Evolutionary conservation across 2,113 vertebrate genomes (phyloP).

Genomic region (Rhynchomys soricoides): DNA sequence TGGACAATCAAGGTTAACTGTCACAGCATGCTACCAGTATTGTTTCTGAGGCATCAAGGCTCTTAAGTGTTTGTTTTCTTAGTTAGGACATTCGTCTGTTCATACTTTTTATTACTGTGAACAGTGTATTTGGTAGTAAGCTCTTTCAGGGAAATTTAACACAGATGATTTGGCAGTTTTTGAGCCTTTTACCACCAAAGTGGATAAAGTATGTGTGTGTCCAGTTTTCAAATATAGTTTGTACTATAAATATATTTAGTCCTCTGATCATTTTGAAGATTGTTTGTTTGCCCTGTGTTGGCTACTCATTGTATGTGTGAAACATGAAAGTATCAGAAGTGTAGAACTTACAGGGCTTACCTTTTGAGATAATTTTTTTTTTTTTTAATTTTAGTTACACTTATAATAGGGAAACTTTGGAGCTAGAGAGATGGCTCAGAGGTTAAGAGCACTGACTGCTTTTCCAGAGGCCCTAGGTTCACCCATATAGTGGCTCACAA

Average conservation of each 20-base stretch:
- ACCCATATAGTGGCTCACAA: background rate
- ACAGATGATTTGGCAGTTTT: slow-evolving; percentile 49
- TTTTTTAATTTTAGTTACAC: background rate
- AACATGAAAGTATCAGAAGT: background rate
- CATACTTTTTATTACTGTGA: slow-evolving; percentile 45
- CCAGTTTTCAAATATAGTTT: slow-evolving; percentile 43
- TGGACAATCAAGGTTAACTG: background rate
- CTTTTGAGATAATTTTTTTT: slow-evolving; percentile 34
- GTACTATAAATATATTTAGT: slow-evolving; percentile 51
- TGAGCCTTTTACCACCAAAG: slow-evolving; percentile 48
- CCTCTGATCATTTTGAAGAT: slow-evolving; percentile 50
- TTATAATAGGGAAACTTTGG: background rate
- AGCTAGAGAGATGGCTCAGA: background rate
- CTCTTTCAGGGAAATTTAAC: slow-evolving; percentile 37
- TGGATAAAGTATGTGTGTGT: background rate
- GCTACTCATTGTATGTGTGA: slow-evolving; percentile 37
- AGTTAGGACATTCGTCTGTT: slow-evolving; percentile 13
- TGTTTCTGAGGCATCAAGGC: slow-evolving; percentile 36
- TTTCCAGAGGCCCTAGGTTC: background rate
- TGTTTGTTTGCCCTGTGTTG: slow-evolving; percentile 26
- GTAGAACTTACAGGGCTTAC: slow-evolving; percentile 37
- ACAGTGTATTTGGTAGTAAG: slow-evolving; percentile 51
- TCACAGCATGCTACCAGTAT: background rate
- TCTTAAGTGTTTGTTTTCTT: slow-evolving; percentile 26
- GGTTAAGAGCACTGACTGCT: background rate